Base-by-base conservation (phyloP, 2,113 vertebrate species). In the Chelonoidis abingdonii region DNA sequence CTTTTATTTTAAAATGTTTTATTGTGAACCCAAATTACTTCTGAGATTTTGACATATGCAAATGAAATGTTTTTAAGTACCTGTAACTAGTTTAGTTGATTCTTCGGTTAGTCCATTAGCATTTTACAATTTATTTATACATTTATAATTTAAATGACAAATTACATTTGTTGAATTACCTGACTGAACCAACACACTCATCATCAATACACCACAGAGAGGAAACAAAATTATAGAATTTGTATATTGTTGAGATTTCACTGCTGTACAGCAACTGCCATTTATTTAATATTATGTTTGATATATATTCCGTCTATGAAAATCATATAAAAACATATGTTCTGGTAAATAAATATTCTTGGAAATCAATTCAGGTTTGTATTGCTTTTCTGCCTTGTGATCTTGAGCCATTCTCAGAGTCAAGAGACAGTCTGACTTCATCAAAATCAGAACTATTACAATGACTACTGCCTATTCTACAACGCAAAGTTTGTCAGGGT, bases 1-100 rank as follows among this genome's bases (percentile, higher is more conserved):
- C 31, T 69, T 69, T 69, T n/a, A n/a, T n/a, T 69, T 69, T n/a
- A 69, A 69, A 69, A 69, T 69, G 35, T 69, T 69, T n/a, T n/a
- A 19, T 19, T 69, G 35, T 69, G 62, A 69, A 69, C 31, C 31
- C 62, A 69, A 69, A 69, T 31, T 19, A 69, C 62, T 69, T 8
- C 31, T 65, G 16, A n/a, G 31, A 69, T 92, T 80, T 24, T 78
- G 0, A 1, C 59, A 41, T 0, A 0, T n/a, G 10, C 59, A 52
- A 75, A 84, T 5, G 10, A 19, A 54, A 12, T 31, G n/a, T 47
- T 8, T 2, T 13, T 79, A 49, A 27, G 86, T 14, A 44, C 50
- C 69, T 82, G 75, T 27, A 3, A 80, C 59, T 0, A 22, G 75
- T 13, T 76, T 25, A 76, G 72, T 25, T 44, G 22, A 22, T 25